Evolutionary conservation across 2,113 vertebrate species (phyloP).

Genomic region (Lophura nycthemera): DNA sequence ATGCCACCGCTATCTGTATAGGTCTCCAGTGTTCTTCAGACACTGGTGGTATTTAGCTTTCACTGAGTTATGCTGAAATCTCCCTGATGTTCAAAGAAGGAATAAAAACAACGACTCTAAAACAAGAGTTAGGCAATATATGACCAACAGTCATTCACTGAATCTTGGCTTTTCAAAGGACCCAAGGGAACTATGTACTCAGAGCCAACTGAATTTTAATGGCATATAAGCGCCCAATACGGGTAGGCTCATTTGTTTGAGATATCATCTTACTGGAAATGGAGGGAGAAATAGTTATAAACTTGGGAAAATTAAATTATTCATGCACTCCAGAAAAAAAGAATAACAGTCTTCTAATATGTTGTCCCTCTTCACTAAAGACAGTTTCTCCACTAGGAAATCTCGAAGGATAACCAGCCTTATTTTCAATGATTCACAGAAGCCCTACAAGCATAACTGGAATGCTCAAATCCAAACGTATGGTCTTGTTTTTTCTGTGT

Average conservation of each 20-base stretch:
- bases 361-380: slow-evolving; percentile 3
- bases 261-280: background rate
- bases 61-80: background rate
- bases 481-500: background rate
- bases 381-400: slow-evolving; percentile 29
- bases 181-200: slow-evolving; percentile 9
- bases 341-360: background rate
- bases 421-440: slow-evolving; percentile 36
- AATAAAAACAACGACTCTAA: background rate
- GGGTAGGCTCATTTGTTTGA: background rate
- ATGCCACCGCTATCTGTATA: background rate
- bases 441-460: background rate
- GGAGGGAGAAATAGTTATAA: background rate
- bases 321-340: background rate
- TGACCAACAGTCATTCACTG: slow-evolving; percentile 8
- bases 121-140: slow-evolving; percentile 37
- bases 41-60: slow-evolving; percentile 29
- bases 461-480: background rate
- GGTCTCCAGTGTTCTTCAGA: background rate
- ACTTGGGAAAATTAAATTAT: background rate
- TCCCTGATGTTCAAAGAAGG: background rate
- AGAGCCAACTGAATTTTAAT: slow-evolving; percentile 28
- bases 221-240: background rate
- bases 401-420: slow-evolving; percentile 39
- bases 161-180: slow-evolving; percentile 49